phyloP scores from a whole-genome alignment of 2,113 vertebrate species.

The Struthio camelus region DNA sequence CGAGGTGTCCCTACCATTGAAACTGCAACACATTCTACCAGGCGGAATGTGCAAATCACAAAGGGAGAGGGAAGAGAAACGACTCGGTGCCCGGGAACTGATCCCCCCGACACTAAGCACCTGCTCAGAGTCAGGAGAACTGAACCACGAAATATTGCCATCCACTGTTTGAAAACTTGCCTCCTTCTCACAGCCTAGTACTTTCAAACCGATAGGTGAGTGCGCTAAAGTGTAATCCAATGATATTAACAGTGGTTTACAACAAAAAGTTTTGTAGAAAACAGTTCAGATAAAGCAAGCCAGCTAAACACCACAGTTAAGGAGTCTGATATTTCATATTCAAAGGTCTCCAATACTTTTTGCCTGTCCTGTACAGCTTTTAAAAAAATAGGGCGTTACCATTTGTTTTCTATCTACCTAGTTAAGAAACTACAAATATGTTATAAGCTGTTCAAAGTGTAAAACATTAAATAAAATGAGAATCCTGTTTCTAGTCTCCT shows the following conservation, averaged over 20 bases:
- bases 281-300: slow-evolving; percentile 20
- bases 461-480: slow-evolving; percentile 54
- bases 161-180: not conserved
- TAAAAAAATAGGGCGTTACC: slow-evolving; percentile 68
- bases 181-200: not conserved
- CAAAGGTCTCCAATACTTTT: slow-evolving; percentile 6
- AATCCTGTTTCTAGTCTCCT: slow-evolving; percentile 51
- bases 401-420: slow-evolving; percentile 34
- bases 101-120: slow-evolving; percentile 8
- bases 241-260: slow-evolving; percentile 15
- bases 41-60: not conserved
- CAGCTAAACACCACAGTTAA: not conserved
- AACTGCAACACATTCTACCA: not conserved
- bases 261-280: not conserved
- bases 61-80: not conserved
- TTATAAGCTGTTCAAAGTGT: slow-evolving; percentile 38
- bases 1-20: not conserved
- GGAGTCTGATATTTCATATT: not conserved
- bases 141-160: not conserved
- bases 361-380: slow-evolving; percentile 58
- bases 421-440: slow-evolving; percentile 58
- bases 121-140: not conserved
- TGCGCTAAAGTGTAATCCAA: not conserved
- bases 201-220: not conserved
- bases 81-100: not conserved